Evolutionary conservation across 92 coral and sea anemone genomes (phyloP), one percentile per base, ranked within the genome.

Genomic region (Metridium senile): DNA sequence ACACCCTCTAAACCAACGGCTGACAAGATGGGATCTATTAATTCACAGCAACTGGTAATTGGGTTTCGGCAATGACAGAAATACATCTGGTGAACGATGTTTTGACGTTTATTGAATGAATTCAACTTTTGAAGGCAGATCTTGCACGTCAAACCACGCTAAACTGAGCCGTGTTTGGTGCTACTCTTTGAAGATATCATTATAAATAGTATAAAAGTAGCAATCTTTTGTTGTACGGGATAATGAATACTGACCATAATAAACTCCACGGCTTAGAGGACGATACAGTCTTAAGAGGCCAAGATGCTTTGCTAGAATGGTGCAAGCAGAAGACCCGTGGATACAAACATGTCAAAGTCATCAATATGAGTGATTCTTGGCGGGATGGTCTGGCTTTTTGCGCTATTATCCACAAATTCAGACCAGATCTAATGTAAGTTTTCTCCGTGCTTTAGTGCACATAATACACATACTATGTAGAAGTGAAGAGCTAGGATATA

Each of bases 371-470:
- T 49, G 81, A 90, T 34, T 90, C 94, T 0, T 90, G 94, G 94
- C 71, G 79, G 76, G 80, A 90, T 59, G 94, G 94, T 1, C 84
- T 90, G n/a, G 94, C 94, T 18, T 90, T 90, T 66, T 90, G 94
- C 45, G 94, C 94, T 2, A 71, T 90, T 22, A 76, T 90, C 39
- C 91, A 90, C 64, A 76, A 63, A 62, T 79, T 78, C 86, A 90
- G 89, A 51, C 94, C 94, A 25, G 94, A 90, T 33, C 61, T 79
- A 47, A 90, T 90, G 94, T 87, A 80, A 86, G 94, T 72, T 52
- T 53, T 23, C 9, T 45, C 11, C 0, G 16, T 65, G 19, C 13
- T 13, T 39, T 39, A 62, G n/a, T n/a, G n/a, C n/a, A n/a, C n/a
- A n/a, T n/a, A n/a, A n/a, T n/a, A n/a, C n/a, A n/a, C n/a, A n/a